Base-by-base conservation (phyloP, 2,888 invertebrate genomes). In the Eumacrocentrus americanus region DNA sequence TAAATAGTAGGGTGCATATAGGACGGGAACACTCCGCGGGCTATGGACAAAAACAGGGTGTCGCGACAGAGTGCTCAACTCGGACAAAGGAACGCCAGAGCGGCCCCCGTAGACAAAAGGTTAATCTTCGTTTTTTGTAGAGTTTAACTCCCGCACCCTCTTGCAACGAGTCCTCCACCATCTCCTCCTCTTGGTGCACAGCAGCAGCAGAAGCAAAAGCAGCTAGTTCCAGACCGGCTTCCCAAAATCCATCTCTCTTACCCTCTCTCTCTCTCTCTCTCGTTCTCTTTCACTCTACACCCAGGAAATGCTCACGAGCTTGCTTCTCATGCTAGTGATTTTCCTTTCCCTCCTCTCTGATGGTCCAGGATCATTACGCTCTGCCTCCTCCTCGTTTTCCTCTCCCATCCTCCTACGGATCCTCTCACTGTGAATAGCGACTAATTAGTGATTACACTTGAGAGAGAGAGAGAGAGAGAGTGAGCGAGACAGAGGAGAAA, bases 31-130 rank as follows among this genome's bases (percentile, higher is more conserved):
- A 61, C 23, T 46, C 61, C 53, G 61, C 16, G 54, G 62, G 37
- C 34, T 67, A 63, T 61, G 66, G 70, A 74, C 75, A 77, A 78
- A 52, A 79, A 79, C 75, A 73, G 74, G 72, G 78, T 75, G 79
- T 77, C 73, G 74, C 75, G 73, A 75, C 75, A 73, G 73, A 76
- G 74, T 73, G 74, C 75, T 76, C 75, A 71, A 74, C 72, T 71
- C 65, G 70, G 70, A 78, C 73, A 79, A 79, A 79, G 74, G 76
- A 70, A 68, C 69, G 69, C 73, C 71, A 69, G 72, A 70, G 70
- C 66, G 70, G 67, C n/a, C 54, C 69, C 67, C 63, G 61, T 70
- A 70, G 76, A 79, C 78, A 78, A 79, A 78, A 77, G 78, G 76
- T 77, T 79, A 78, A 79, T 78, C 77, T 77, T 77, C 69, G 63